Percentiles rank a stretch among this genome's conserved stretches.
These are phyloP conservation scores for Epistrophella euchroma DNA, from an alignment of 2,888 invertebrate species.

Conservation along the genomic window DNA sequence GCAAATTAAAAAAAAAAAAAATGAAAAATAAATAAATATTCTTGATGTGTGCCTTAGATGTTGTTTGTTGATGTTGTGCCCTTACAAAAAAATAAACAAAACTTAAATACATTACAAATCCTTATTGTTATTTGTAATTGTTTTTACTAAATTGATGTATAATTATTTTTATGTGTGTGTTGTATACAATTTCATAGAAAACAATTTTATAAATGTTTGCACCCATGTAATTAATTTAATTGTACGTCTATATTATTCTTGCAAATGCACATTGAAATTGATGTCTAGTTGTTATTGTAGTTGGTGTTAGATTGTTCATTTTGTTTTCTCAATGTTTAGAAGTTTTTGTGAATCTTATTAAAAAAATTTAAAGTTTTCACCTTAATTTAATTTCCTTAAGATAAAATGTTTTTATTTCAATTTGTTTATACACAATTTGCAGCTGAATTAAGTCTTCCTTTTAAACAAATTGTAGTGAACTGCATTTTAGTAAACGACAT, in stretches of 20 bases:
- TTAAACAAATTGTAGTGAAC: no score
- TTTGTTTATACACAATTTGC: no score
- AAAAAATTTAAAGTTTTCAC: background rate
- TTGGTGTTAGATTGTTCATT: conserved; percentile 40
- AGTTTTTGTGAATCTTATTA: background rate
- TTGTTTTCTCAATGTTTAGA: conserved; percentile 19
- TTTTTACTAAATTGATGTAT: conserved; percentile 49
- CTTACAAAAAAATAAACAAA: conserved; percentile 38
- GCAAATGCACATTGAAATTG: conserved; percentile 41
- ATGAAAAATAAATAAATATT: conserved; percentile 14
- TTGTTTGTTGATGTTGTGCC: conserved; percentile 74
- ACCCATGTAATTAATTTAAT: conserved; percentile 36
- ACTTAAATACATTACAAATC: conserved; percentile 3
- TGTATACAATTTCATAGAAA: no score
- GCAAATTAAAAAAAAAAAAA: conserved; percentile 51
- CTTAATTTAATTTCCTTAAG: background rate
- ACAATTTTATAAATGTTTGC: conserved; percentile 42
- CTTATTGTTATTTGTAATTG: conserved; percentile 20
- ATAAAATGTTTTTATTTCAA: no score
- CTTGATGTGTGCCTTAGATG: conserved; percentile 71
- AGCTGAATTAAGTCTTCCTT: no score
- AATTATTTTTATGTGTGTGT: conserved; percentile 9
- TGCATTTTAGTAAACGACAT: no score
- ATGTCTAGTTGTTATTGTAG: conserved; percentile 43
- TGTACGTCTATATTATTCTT: conserved; percentile 34